Evolutionary conservation across 2,797 vertebrate species (phyloP), one percentile per base, ranked within the genome.

Genomic region (Pipistrellus nathusii): DNA sequence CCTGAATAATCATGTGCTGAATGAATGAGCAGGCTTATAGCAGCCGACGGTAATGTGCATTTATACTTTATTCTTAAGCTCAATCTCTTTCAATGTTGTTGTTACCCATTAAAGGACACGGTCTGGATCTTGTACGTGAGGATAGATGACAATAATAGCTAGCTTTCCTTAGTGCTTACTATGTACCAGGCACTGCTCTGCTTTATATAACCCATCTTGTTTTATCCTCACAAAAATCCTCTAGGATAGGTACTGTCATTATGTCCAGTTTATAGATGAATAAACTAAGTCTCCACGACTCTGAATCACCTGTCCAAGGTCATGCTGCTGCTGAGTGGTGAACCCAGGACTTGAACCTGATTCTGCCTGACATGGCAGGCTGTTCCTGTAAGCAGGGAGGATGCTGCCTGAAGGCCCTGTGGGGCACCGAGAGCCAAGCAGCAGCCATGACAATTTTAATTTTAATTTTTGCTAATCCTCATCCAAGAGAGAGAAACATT

Each of bases 111-210:
- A 81, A 85, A 91, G 44, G 72, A 59, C 21, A 7, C 30, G 20
- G 13, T 53, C 46, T 73, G 11, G 51, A 68, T 92, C 30, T 35
- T 57, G 25, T n/a, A 35, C 44, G 59, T 20, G 73, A 82, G 46
- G 64, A 51, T 8, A 66, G 68, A 51, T 71, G 73, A 68, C 10
- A 93, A 35, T 69, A 76, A 72, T 32, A 38, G 8, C 12, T 30
- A 25, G 20, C 17, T 72, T 83, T 86, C 77, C 48, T 85, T 76
- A 75, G 51, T 80, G 27, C 27, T 48, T 89, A 62, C 32, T 83
- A 10, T 44, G 2, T 85, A 38, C 66, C 18, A 73, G 53, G 38
- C 35, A 48, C 17, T 57, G 25, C 1, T 48, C 14, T 21, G 46
- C 23, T 81, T 94, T 85, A 32, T 64, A 32, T 13, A 8, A 0